phyloP scores from a whole-genome alignment of 2,888 invertebrate species.

The Drosophila seclusa region DNA sequence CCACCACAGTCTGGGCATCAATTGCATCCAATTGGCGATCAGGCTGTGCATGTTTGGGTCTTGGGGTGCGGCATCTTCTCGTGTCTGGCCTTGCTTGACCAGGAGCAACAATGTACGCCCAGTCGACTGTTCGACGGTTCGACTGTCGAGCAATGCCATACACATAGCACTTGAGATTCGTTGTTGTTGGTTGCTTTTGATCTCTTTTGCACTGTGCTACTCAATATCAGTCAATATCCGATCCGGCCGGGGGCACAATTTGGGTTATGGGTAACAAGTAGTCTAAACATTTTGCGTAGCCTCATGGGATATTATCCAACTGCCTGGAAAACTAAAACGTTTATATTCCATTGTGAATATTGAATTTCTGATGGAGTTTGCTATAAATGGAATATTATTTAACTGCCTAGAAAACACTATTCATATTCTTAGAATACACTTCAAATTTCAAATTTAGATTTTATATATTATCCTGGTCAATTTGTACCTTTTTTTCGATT shows the following conservation, averaged over 20 bases:
- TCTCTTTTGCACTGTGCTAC: constrained; percentile 72
- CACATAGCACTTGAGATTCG: constrained; percentile 82
- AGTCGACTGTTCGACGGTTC: neutral
- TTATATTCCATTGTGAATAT: neutral
- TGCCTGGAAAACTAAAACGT: neutral
- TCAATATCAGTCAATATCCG: constrained; percentile 14
- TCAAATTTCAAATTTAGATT: neutral
- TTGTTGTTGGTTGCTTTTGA: constrained; percentile 85
- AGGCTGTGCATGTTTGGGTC: constrained; percentile 51
- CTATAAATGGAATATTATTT: neutral
- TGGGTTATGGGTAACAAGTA: neutral
- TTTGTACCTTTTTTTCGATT: neutral
- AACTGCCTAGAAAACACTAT: neutral
- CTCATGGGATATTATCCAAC: neutral
- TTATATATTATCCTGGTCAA: neutral
- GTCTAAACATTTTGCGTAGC: neutral
- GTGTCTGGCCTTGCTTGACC: constrained; percentile 74
- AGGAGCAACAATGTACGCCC: neutral
- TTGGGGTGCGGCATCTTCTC: constrained; percentile 52
- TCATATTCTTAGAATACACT: neutral
- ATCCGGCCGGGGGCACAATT: neutral
- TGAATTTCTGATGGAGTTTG: neutral
- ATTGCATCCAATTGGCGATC: neutral
- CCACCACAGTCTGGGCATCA: constrained; percentile 26
- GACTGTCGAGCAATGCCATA: constrained; percentile 65